These are phyloP conservation scores for Sebastes oblongus DNA, from an alignment of 2,797 vertebrate genomes.

Conservation along the genomic window DNA sequence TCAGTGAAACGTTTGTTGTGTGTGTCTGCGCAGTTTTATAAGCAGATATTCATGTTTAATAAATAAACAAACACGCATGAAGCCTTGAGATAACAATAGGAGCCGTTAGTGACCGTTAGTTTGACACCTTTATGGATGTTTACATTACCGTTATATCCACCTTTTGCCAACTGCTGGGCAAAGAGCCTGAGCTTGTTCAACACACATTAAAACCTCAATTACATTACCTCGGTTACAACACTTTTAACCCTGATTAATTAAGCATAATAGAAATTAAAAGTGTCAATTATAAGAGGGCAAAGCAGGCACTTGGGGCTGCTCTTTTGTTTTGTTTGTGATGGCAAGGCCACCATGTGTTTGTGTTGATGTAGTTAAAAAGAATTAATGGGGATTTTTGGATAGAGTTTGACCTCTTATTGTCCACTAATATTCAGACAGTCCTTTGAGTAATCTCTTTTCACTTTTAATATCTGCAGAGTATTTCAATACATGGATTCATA, in stretches of 20 bases:
- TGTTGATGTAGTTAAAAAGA: constrained; percentile 11
- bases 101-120: constrained; percentile 18
- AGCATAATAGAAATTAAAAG: background rate
- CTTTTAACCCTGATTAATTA: constrained; percentile 16
- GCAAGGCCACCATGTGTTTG: constrained; percentile 47
- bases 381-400: background rate
- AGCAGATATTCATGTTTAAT: background rate
- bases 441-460: background rate
- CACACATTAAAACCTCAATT: background rate
- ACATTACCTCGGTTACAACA: background rate
- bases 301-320: constrained; percentile 8
- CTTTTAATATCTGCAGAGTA: background rate
- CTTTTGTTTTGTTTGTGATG: constrained; percentile 63
- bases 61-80: background rate
- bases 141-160: constrained; percentile 66
- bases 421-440: too few relatives aligned
- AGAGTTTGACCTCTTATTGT: too few relatives aligned
- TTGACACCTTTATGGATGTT: constrained; percentile 65
- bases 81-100: background rate
- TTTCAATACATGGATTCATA: background rate
- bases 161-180: constrained; percentile 18
- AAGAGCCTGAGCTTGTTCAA: constrained; percentile 1
- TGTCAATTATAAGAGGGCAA: background rate
- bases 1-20: constrained; percentile 46
- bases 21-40: constrained; percentile 41